Base-by-base conservation (phyloP, 2,797 vertebrate species). In the Apogon talboti region DNA sequence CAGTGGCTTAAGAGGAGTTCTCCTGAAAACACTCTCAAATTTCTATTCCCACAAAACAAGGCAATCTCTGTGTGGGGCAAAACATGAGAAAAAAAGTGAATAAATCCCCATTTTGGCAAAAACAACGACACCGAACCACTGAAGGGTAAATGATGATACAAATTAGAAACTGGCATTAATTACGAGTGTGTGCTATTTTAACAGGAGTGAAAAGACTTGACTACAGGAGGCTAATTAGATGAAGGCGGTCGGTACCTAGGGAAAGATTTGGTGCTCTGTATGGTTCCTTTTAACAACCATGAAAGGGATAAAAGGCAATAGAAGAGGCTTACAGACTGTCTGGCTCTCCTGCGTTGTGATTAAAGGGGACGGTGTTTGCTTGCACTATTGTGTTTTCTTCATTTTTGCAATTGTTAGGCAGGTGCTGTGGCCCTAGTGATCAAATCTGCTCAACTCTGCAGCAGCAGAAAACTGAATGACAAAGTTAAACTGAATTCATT, bases 11-110 rank as follows among this genome's bases (percentile, higher is more conserved):
- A 55, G 45, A 50, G 58, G 62, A 74, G 65, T 81, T 72, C 40
- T 66, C 51, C 14, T 21, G 21, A 67, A 70, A 78, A 76, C 15
- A 64, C 48, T 71, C 62, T 43, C 15, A 46, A 51, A 52, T 67
- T 52, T 73, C 42, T 35, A 43, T 54, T 45, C 57, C 46, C 15
- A 63, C 43, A 53, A 41, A 53, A 60, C 57, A 61, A 28, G 15
- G 19, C 21, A 76, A 56, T 71, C 59, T 11, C 49, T 41, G 42
- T 55, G 54, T 65, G 43, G n/a, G 18, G 73, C 8, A 21, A 7
- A 1, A 33, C 19, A 68, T 28, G 42, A 54, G 28, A 72, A 24
- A 2, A 45, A 70, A 71, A 64, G 21, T 15, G 1, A 53, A 65
- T 35, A 11, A 11, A 50, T 47, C 21, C 1, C 7, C 44, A 11